Conservation (phyloP, 2,888 invertebrate species). For the Proisotoma minuta region DNA sequence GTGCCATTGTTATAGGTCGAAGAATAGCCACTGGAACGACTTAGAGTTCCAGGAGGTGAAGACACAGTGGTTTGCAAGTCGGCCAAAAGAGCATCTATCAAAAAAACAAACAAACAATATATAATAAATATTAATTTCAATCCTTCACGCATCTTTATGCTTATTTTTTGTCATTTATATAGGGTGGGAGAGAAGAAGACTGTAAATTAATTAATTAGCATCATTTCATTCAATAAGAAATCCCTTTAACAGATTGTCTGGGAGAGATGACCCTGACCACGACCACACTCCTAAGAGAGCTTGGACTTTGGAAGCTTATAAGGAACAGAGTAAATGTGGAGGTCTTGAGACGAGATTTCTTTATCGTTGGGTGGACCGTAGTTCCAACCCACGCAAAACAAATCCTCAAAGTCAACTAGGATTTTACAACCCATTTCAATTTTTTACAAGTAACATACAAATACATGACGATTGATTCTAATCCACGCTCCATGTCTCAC, state of each 20-base stretch:
- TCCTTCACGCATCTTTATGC: too few species aligned
- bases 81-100: slow-evolving; percentile 88
- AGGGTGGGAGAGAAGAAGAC: background rate
- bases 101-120: slow-evolving; percentile 40
- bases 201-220: background rate
- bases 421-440: background rate
- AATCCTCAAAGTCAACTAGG: background rate
- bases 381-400: background rate
- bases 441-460: background rate
- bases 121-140: too few species aligned
- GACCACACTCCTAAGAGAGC: slow-evolving; percentile 2
- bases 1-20: slow-evolving; percentile 38
- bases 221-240: background rate
- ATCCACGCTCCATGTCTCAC: background rate
- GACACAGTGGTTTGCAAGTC: slow-evolving; percentile 88
- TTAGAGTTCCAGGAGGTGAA: slow-evolving; percentile 56
- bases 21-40: slow-evolving; percentile 44
- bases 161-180: too few species aligned
- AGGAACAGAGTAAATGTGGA: background rate
- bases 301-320: too few species aligned
- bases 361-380: slow-evolving; percentile 5
- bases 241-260: background rate
- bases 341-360: background rate
- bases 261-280: slow-evolving; percentile 1
- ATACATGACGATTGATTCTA: background rate